Conservation (phyloP, 2,113 vertebrate species). For the Plecotus auritus region DNA sequence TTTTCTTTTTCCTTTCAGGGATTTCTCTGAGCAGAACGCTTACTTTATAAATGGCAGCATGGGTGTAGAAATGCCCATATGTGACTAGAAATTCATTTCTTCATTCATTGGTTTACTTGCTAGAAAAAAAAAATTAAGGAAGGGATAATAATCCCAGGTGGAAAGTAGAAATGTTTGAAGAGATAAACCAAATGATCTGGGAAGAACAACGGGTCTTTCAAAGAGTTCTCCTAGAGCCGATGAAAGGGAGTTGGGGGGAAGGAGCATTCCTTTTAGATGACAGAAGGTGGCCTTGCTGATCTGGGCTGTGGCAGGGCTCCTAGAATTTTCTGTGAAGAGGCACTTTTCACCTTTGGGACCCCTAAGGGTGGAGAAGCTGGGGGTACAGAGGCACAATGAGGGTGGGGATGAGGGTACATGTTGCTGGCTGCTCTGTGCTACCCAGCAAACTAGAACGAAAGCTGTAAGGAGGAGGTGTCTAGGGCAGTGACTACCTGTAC, state of each 20-base stretch:
- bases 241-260: background rate
- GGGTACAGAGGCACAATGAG: background rate
- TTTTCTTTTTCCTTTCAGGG: background rate
- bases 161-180: constrained; percentile 1
- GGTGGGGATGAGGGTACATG: background rate
- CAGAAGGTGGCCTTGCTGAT: background rate
- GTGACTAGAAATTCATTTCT: background rate
- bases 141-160: background rate
- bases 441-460: background rate
- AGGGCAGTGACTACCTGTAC: background rate
- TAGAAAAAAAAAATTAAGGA: background rate
- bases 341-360: background rate
- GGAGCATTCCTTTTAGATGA: background rate
- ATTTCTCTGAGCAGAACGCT: background rate
- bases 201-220: background rate
- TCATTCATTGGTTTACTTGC: background rate
- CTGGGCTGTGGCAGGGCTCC: background rate
- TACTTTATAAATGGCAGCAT: background rate
- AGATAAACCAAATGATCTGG: background rate
- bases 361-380: too few relatives aligned
- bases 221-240: background rate
- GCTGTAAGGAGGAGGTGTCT: background rate
- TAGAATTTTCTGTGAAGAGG: background rate
- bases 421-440: background rate
- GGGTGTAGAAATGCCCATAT: background rate